phyloP scores from a whole-genome alignment of 2,888 invertebrate genomes.

The Blera fallax region DNA sequence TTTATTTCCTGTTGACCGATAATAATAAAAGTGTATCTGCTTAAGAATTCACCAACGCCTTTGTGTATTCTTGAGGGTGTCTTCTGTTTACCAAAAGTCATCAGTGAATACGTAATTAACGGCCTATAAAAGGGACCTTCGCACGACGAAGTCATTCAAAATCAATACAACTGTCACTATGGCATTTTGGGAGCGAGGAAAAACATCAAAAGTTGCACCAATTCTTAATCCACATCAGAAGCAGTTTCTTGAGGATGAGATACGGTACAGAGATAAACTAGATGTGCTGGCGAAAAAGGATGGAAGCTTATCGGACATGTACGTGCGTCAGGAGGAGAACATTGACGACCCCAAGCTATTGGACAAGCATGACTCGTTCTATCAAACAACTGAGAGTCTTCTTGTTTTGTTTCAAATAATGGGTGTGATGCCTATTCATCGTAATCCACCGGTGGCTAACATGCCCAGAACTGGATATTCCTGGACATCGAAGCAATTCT shows the following conservation, averaged over 20 bases:
- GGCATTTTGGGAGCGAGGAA: slow-evolving; percentile 78
- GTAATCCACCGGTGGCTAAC: slow-evolving; percentile 83
- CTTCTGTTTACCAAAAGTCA: slow-evolving; percentile 31
- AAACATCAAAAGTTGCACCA: slow-evolving; percentile 76
- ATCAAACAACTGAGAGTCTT: slow-evolving; percentile 87
- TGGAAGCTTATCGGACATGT: slow-evolving; percentile 76
- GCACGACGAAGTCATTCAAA: background rate
- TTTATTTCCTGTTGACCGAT: background rate
- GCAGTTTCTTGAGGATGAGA: slow-evolving; percentile 80
- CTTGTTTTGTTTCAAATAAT: slow-evolving; percentile 88
- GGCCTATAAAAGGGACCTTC: slow-evolving; percentile 35
- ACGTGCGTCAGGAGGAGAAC: slow-evolving; percentile 81
- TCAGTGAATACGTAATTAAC: slow-evolving; percentile 45
- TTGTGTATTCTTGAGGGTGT: background rate
- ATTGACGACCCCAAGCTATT: slow-evolving; percentile 83
- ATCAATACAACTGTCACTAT: slow-evolving; percentile 68
- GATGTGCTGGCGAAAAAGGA: slow-evolving; percentile 65
- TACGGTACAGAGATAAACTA: slow-evolving; percentile 78
- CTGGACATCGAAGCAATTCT: slow-evolving; percentile 86
- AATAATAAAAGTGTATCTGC: background rate
- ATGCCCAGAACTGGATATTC: slow-evolving; percentile 84
- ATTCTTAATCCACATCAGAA: slow-evolving; percentile 82
- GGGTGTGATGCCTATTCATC: slow-evolving; percentile 89
- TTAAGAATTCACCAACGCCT: background rate
- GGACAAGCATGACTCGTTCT: slow-evolving; percentile 87